Evolutionary conservation across 1,140 invertebrate species (phyloP), one percentile per base, ranked within the genome.

Genomic region (Steinernema feltiae): DNA sequence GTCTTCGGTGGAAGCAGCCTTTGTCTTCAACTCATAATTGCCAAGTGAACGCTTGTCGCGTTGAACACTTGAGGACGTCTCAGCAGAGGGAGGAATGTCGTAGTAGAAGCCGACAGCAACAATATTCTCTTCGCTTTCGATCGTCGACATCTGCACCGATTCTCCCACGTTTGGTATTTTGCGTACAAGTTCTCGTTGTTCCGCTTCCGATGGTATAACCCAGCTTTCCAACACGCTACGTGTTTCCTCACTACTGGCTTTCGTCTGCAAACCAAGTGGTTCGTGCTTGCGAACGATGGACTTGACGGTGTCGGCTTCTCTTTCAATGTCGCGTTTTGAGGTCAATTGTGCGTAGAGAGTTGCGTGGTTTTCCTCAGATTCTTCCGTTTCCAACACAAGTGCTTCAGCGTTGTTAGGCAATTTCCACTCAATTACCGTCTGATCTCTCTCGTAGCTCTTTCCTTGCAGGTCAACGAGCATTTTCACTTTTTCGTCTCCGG

Each of bases 321-420:
- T 74, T 27, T 76, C 71, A 30, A 72, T 24, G 1, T 72, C 70
- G 31, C 78, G 71, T 27, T 77, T 76, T 1, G 75, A 75, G 12
- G 71, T 81, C n/a, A 84, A 63, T 32, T 86, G 74, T 1, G 78
- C 81, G 63, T 80, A 83, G 15, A 86, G 30, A 1, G 76, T 30
- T 29, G 76, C 72, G 46, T 81, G 75, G 41, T 86, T 83, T 30
- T 84, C 81, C 63, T 74, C 85, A 46, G 78, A 82, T 71, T 84
- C 81, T 72, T 79, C 77, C 0, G 69, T 48, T 24, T 73, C 73
- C 32, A 79, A 21, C 24, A 79, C 74, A 0, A 71, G 24, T 18
- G 41, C 30, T 17, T 74, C 77, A 53, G 72, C 71, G 35, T 32
- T 30, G 35, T 77, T 76, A 1, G 79, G 30, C 24, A 76, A 35